Evolutionary conservation across 2,113 vertebrate species (phyloP), one percentile per base, ranked within the genome.

Genomic region (Ptyas mucosa): DNA sequence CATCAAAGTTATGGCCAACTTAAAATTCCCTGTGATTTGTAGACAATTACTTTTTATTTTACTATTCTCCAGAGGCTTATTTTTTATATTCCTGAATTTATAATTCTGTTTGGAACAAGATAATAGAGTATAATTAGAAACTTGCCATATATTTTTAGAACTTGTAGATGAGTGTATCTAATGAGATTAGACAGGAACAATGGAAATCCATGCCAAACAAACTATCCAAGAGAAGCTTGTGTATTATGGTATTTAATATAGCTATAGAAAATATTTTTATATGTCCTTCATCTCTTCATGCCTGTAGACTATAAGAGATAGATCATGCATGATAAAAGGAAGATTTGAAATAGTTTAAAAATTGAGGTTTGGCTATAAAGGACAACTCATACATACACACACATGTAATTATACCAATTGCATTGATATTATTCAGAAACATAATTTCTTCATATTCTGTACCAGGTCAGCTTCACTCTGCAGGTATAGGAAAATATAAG

Each of bases 101-200:
- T 93, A 91, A 94, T 21, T 85, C 87, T 21, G 51, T 94, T 85
- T 69, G 29, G 24, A 91, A 91, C 8, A 95, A 89, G 57, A 69
- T 39, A 92, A 93, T 14, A 92, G 10, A 92, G 29, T 53, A 20
- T 0, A 46, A n/a, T 89, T 8, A 92, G 11, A 51, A 34, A 64
- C 15, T 26, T 61, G 92, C 24, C 7, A 86, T 88, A n/a, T 85
- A 2, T 10, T 94, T 57, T 75, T 87, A 92, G 89, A 94, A 90
- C 12, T 88, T 46, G 34, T 24, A 51, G 58, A 89, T 87, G 51
- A 92, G 1, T 69, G 9, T 23, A 61, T 87, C 15, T 89, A 85
- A 21, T 55, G 5, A 88, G 57, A 94, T 86, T 53, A 91, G 93
- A 95, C 57, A 51, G 57, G n/a, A 95, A 46, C 24, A 94, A 93